A percentile compares a stretch with the other conserved stretches of the same genome.
Evolutionary conservation across 37 sponge, comb jelly and placozoan species (phyloP).

Genomic region (Mnemiopsis leidyi): DNA sequence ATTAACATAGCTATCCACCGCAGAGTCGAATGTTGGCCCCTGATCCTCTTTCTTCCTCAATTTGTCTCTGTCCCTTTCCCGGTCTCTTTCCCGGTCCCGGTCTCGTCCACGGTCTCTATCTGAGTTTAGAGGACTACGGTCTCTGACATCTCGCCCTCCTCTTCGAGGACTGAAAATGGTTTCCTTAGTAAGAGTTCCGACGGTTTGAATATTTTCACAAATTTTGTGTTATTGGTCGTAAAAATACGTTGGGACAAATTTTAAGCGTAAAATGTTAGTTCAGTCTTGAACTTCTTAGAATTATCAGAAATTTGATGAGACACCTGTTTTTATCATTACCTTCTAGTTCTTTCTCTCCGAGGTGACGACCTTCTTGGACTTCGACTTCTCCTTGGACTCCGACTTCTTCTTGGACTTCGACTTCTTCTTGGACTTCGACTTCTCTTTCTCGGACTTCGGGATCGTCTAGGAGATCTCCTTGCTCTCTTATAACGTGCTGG

Average conservation of each 20-base stretch:
- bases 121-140: background rate
- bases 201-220: no score
- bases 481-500: constrained; percentile 21
- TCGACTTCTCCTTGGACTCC: background rate
- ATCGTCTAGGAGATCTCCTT: background rate
- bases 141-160: background rate
- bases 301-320: no score
- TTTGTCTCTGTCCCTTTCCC: background rate
- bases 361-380: background rate
- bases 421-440: constrained; percentile 13
- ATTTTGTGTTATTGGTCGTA: no score
- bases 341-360: background rate
- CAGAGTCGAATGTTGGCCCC: constrained; percentile 57
- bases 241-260: no score
- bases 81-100: background rate
- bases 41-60: background rate
- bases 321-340: no score
- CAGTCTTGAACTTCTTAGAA: no score
- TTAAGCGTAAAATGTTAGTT: no score
- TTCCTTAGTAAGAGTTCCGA: no score
- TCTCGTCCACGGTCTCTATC: background rate
- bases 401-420: background rate
- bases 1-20: constrained; percentile 53
- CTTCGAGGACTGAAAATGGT: background rate
- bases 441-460: constrained; percentile 34